A percentile compares a stretch with the other conserved stretches of the same genome.
These are phyloP conservation scores for Torymus texanus DNA, from an alignment of 2,888 invertebrate genomes.

Conservation along the genomic window DNA sequence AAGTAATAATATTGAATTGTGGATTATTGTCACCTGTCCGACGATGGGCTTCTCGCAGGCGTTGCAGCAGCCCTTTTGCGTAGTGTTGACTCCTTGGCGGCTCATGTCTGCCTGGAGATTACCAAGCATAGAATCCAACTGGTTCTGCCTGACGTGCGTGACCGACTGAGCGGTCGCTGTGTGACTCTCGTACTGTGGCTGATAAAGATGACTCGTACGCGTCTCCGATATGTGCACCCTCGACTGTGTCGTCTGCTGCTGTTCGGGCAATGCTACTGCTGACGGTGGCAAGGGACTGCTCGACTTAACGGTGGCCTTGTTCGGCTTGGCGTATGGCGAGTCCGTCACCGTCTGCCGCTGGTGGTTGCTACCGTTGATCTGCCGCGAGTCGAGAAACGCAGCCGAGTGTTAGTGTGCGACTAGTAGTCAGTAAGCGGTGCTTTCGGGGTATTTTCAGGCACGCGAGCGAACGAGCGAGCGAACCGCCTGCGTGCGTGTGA, in stretches of 20 bases:
- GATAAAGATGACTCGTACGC: constrained; percentile 71
- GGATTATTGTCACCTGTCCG: constrained; percentile 84
- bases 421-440: constrained; percentile 38
- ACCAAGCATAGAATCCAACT: constrained; percentile 93
- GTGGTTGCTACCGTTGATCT: constrained; percentile 81
- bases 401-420: background rate
- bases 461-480: constrained; percentile 2
- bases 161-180: constrained; percentile 76
- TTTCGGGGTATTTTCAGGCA: constrained; percentile 57
- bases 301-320: constrained; percentile 76
- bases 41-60: constrained; percentile 99
- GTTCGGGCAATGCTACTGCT: constrained; percentile 76
- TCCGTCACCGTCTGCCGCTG: constrained; percentile 82
- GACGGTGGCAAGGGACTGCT: constrained; percentile 73
- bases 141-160: constrained; percentile 78
- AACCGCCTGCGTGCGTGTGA: background rate
- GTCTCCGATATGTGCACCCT: constrained; percentile 72
- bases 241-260: constrained; percentile 60
- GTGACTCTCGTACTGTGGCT: constrained; percentile 71
- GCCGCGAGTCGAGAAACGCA: constrained; percentile 57
- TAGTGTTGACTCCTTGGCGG: constrained; percentile 98
- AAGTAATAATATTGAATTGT: background rate
- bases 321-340: constrained; percentile 83
- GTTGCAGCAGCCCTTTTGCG: constrained; percentile 99
- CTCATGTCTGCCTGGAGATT: constrained; percentile 97